Conservation (phyloP, 1,140 invertebrate species). For the Hyphantria cunea region DNA sequence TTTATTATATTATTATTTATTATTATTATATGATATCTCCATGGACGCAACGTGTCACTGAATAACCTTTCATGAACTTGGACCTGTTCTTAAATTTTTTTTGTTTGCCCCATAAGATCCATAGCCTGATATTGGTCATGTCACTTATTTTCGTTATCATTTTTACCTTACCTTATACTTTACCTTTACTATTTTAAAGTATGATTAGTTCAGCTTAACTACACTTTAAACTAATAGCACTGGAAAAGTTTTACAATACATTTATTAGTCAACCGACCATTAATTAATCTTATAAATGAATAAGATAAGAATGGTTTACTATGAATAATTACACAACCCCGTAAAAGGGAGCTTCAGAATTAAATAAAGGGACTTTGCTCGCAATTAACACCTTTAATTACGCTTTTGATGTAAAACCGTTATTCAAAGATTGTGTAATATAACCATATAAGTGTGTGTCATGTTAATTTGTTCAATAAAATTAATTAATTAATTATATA, state of each 20-base stretch:
- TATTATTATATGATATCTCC: no score
- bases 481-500: no score
- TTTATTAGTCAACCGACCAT: background rate
- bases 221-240: background rate
- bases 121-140: no score
- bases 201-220: background rate
- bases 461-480: background rate
- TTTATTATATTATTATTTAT: no score
- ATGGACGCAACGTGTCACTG: no score
- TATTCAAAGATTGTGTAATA: slow-evolving; percentile 7
- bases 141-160: no score
- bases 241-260: background rate
- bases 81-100: no score
- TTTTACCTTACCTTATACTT: no score
- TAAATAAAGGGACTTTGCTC: slow-evolving; percentile 19
- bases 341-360: no score
- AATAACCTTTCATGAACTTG: no score
- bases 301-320: slow-evolving; percentile 5
- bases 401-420: slow-evolving; percentile 5
- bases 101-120: no score
- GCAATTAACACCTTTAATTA: slow-evolving; percentile 27
- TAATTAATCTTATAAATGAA: background rate
- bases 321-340: background rate
- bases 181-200: no score
- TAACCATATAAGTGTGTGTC: background rate